phyloP scores from a whole-genome alignment of 1,140 invertebrate species.

The Phymorhynchus buccinoides region DNA sequence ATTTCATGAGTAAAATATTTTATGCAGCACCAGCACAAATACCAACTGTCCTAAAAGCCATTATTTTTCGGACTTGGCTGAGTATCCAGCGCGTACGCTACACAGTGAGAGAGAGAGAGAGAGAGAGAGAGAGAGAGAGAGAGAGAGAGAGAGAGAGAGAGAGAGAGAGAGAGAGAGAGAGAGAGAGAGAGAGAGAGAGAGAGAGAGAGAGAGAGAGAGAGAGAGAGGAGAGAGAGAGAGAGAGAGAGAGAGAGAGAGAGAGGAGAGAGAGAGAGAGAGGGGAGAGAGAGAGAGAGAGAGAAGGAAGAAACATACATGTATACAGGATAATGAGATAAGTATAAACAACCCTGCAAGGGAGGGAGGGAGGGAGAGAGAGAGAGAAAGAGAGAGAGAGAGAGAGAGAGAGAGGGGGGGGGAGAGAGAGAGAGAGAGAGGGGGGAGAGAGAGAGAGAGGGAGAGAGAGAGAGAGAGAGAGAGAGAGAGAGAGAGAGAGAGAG shows the following conservation, averaged over 20 bases:
- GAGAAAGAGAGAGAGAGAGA: not conserved
- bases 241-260: not conserved
- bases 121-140: no score
- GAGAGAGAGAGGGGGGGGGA: not conserved
- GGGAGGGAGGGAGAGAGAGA: not conserved
- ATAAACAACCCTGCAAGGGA: not conserved
- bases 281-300: no score
- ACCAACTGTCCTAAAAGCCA: no score
- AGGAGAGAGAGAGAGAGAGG: not conserved
- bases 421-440: not conserved
- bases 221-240: not conserved
- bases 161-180: no score
- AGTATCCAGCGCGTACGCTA: no score
- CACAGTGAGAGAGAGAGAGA: no score
- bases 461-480: not conserved
- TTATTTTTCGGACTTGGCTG: no score
- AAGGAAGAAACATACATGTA: no score
- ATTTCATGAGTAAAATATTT: no score
- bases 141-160: no score
- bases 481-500: not conserved
- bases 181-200: not conserved
- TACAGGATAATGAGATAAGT: no score
- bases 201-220: not conserved
- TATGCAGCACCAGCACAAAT: no score
- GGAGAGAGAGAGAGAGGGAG: not conserved